Evolutionary conservation across 2,797 vertebrate species (phyloP), one percentile per base, ranked within the genome.

Genomic region (Chelon labrosus): DNA sequence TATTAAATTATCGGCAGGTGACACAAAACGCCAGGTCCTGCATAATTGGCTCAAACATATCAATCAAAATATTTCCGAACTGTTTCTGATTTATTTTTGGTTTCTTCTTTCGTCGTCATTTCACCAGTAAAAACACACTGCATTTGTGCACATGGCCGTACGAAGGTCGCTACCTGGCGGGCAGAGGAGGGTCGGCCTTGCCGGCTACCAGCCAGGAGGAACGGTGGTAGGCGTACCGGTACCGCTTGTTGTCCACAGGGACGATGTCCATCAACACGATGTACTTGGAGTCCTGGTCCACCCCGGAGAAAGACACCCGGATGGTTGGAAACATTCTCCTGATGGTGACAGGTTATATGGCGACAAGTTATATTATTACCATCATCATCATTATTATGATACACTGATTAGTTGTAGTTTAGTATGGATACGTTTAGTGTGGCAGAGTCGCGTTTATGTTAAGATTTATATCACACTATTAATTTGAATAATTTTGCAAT

Each of bases 311-410:
- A 0, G 98, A 99, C 80, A 99, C 97, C 2, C 98, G 95, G 89
- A 99, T 99, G 0, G 98, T 99, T 46, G 98, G 98, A 82, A 99
- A 99, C 98, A 99, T 99, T 92, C 98, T 96, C 95, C 98, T 99
- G 79, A 38, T 13, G 17, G 25, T 1, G 16, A 46, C 37, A 55
- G 5, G 4, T 4, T 0, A 1, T 10, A 38, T 13, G 16, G 25
- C 0, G 16, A 46, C 27, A 54, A 3, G 7, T 50, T 31, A 22
- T 31, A 35, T 14, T 9, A 51, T 11, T 35, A 44, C n/a, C 41
- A 46, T 46, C 38, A 31, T 16, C 44, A 19, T 17, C 27, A 52
- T 17, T 46, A 51, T 19, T 38, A 47, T 1, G 11, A 6, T 19
- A 46, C 17, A 22, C 22, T 22, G 22, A 22, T 22, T 22, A 22